Percentiles rank a stretch among this genome's conserved stretches.
Conservation (phyloP, 2,113 vertebrate genomes). For the Chlamydotis undulata region DNA sequence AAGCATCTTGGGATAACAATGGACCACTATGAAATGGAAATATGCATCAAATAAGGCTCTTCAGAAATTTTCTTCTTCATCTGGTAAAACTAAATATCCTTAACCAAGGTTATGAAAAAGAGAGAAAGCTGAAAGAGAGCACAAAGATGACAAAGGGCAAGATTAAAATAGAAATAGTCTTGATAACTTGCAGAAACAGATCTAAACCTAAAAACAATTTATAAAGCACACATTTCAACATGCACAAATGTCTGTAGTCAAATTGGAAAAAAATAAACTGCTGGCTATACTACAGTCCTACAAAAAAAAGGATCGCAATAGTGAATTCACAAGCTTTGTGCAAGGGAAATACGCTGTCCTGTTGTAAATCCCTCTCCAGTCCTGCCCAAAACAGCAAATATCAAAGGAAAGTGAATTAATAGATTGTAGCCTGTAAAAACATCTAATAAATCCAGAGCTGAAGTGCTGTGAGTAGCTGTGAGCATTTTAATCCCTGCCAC, state of each 20-base stretch:
- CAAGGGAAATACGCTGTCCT: background rate
- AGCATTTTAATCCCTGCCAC: background rate
- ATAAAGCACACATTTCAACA: background rate
- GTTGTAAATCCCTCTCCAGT: background rate
- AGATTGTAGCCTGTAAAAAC: background rate
- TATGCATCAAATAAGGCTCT: background rate
- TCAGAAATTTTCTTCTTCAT: background rate
- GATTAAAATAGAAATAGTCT: background rate
- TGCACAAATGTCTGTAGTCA: background rate
- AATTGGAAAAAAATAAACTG: background rate
- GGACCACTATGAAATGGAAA: background rate
- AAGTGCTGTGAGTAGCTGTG: background rate
- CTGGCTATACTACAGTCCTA: background rate
- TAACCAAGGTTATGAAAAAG: background rate
- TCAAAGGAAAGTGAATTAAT: background rate
- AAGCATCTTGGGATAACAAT: background rate
- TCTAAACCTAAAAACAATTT: background rate
- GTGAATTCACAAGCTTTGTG: background rate
- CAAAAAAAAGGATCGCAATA: background rate
- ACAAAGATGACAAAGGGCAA: background rate
- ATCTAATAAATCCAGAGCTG: background rate
- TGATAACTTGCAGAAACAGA: background rate
- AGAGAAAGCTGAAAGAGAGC: background rate
- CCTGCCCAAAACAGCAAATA: background rate
- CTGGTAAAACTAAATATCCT: background rate